These are phyloP conservation scores for Pangasius krempfi DNA, from an alignment of 2,797 vertebrate species.

Conservation along the genomic window DNA sequence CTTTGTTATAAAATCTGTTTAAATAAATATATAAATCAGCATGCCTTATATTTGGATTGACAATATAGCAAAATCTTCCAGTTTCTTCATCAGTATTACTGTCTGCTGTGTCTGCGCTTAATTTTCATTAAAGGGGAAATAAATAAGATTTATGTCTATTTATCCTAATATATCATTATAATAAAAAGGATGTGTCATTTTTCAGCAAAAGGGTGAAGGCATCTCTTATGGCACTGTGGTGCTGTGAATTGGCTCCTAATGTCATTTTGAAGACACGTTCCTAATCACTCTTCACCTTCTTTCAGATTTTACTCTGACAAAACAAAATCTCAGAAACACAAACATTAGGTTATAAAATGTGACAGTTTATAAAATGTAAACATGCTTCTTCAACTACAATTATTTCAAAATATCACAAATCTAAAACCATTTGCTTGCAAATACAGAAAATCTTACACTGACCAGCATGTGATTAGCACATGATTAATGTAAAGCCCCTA, in stretches of 20 bases:
- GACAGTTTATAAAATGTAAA: conserved; percentile 19
- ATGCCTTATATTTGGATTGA: neutral
- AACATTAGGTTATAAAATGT: conserved; percentile 8
- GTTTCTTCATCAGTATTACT: neutral
- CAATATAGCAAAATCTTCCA: neutral
- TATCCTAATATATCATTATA: neutral
- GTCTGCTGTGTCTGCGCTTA: neutral
- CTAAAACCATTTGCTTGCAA: neutral
- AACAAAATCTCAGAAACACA: neutral
- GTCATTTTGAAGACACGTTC: neutral
- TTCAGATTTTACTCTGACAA: neutral
- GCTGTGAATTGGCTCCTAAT: neutral
- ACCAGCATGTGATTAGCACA: conserved; percentile 4
- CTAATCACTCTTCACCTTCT: neutral
- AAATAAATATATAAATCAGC: neutral
- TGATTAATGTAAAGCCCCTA: neutral
- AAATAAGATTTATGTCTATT: neutral
- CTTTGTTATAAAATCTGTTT: neutral
- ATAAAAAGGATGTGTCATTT: neutral
- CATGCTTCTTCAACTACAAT: conserved; percentile 30
- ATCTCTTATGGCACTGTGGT: neutral
- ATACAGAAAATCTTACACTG: neutral
- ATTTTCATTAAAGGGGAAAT: neutral
- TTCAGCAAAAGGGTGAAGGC: neutral
- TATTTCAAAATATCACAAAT: neutral